Evolutionary conservation across 2,888 invertebrate genomes (phyloP).

Genomic region (Seladonia tumulorum): DNA sequence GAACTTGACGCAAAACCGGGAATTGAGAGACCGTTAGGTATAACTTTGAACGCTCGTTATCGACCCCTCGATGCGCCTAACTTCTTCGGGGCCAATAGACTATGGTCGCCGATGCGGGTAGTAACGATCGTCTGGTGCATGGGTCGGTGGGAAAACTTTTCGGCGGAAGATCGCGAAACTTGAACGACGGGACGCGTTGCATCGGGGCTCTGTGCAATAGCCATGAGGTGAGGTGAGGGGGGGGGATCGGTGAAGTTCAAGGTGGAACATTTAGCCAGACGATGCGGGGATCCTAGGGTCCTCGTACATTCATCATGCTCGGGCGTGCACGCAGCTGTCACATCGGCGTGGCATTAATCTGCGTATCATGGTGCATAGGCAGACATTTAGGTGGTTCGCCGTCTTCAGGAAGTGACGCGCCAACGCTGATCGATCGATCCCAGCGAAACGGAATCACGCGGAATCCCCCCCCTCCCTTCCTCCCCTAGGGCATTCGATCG

Average conservation of each 20-base stretch:
- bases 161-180: conserved; percentile 37
- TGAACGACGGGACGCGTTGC: neutral
- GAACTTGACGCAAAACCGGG: neutral
- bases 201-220: neutral
- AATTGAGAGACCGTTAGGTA: neutral
- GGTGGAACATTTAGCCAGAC: conserved; percentile 23
- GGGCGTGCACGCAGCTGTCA: neutral
- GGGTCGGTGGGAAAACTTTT: conserved; percentile 40
- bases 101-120: conserved; percentile 28
- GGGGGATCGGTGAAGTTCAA: conserved; percentile 47
- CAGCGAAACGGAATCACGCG: neutral
- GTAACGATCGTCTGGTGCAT: conserved; percentile 38
- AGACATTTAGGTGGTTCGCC: conserved; percentile 5
- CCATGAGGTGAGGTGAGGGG: too few species aligned
- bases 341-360: conserved; percentile 20
- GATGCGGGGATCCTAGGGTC: neutral
- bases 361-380: neutral
- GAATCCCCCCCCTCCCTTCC: neutral
- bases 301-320: conserved; percentile 19
- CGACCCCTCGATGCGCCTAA: conserved; percentile 16
- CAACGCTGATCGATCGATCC: conserved; percentile 33
- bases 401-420: conserved; percentile 17
- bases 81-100: conserved; percentile 40
- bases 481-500: conserved; percentile 49
- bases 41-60: conserved; percentile 19